phyloP scores from a whole-genome alignment of 2,113 vertebrate species.

The Pipra filicauda region DNA sequence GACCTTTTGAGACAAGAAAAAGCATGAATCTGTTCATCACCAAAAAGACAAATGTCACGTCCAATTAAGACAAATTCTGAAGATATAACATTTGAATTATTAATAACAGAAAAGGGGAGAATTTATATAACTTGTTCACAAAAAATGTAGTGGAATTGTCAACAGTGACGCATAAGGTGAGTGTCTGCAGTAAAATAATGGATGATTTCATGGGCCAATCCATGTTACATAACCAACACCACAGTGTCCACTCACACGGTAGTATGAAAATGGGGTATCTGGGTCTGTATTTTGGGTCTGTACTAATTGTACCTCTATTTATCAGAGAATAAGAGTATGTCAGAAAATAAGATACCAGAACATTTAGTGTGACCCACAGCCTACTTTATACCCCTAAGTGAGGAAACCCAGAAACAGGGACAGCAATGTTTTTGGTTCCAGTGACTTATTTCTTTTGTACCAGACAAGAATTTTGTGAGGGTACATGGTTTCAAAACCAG shows the following conservation, averaged over 20 bases:
- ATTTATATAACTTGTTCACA: not conserved
- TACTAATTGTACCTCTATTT: not conserved
- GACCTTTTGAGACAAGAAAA: not conserved
- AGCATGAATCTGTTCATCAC: not conserved
- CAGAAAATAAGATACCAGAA: not conserved
- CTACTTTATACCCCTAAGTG: not conserved
- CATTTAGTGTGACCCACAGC: not conserved
- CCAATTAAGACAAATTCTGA: not conserved
- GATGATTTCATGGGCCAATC: not conserved
- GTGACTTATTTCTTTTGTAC: not conserved
- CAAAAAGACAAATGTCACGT: not conserved
- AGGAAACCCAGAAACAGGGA: not conserved
- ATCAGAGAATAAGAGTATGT: not conserved
- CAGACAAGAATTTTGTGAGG: not conserved
- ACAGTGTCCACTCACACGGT: not conserved
- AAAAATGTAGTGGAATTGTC: not conserved
- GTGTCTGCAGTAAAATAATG: not conserved
- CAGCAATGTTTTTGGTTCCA: not conserved
- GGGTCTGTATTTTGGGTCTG: not conserved
- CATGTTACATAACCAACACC: not conserved
- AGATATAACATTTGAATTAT: not conserved
- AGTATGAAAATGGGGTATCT: not conserved
- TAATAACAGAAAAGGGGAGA: not conserved
- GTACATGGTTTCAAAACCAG: not conserved
- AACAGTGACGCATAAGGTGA: not conserved